Percentiles rank a stretch among this genome's conserved stretches.
These are phyloP conservation scores for Origma solitaria DNA, from an alignment of 2,113 vertebrate genomes.

Conservation along the genomic window DNA sequence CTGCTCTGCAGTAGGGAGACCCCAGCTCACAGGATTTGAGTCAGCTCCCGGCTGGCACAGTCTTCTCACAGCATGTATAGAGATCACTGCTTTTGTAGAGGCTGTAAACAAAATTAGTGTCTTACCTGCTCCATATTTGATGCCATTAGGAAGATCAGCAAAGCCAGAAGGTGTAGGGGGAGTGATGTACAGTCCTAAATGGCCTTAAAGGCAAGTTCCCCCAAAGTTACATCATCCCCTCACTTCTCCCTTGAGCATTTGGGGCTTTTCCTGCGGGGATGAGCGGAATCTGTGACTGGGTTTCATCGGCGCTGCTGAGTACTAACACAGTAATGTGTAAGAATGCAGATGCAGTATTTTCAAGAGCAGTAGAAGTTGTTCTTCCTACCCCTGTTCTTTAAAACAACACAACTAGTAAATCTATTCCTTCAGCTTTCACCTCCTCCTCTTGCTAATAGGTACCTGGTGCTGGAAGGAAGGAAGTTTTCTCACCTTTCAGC, in stretches of 20 bases:
- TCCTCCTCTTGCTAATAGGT: background rate
- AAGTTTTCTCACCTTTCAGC: background rate
- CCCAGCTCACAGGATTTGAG: background rate
- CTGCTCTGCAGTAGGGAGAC: background rate
- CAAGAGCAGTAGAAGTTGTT: background rate
- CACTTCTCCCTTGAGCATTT: background rate
- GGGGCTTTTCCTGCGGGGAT: background rate
- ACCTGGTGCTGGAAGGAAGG: background rate
- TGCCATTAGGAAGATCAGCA: background rate
- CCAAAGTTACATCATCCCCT: rapidly evolving
- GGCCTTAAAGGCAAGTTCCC: background rate
- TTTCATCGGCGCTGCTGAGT: background rate
- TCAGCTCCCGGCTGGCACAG: background rate
- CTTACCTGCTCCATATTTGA: background rate
- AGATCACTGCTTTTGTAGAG: background rate
- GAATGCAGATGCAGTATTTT: background rate
- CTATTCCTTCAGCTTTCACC: background rate
- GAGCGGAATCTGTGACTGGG: background rate
- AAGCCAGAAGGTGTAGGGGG: background rate
- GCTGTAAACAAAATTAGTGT: background rate
- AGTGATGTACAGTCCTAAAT: background rate
- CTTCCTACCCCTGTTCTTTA: background rate
- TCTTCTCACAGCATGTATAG: background rate
- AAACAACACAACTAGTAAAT: background rate
- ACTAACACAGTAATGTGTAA: background rate